Percentiles rank a stretch among this genome's conserved stretches.
These are phyloP conservation scores for Eupithecia insigniata DNA, from an alignment of 2,888 invertebrate genomes.

Conservation along the genomic window DNA sequence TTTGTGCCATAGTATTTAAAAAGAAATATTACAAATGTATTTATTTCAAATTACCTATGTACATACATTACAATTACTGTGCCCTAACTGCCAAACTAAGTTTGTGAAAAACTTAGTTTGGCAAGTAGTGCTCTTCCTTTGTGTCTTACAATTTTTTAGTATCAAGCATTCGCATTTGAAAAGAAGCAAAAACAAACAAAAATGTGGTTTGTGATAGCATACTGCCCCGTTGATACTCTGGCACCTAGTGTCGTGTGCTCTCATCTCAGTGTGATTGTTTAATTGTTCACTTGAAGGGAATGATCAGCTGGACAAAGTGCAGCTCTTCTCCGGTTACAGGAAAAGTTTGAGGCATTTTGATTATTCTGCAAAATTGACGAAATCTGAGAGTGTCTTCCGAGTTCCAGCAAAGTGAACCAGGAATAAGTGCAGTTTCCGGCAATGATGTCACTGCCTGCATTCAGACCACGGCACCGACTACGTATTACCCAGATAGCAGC, in stretches of 20 bases:
- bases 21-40: no score
- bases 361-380: not conserved
- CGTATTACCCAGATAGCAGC: not conserved
- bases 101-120: no score
- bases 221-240: not conserved
- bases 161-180: not conserved
- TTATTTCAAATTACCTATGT: no score
- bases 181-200: not conserved
- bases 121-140: no score
- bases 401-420: not conserved
- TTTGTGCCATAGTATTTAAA: not conserved
- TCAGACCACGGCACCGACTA: not conserved
- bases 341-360: not conserved
- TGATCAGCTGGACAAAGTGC: conserved; percentile 34
- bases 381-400: not conserved
- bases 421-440: not conserved
- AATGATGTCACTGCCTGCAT: not conserved
- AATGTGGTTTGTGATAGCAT: not conserved
- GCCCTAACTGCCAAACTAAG: no score
- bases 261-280: conserved; percentile 14
- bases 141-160: no score
- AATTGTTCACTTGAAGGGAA: conserved; percentile 31
- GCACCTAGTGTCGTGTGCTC: not conserved
- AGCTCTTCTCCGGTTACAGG: conserved; percentile 29
- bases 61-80: no score